Evolutionary conservation across 2,888 invertebrate genomes (phyloP).

Genomic region (Amphiduros pacificus): DNA sequence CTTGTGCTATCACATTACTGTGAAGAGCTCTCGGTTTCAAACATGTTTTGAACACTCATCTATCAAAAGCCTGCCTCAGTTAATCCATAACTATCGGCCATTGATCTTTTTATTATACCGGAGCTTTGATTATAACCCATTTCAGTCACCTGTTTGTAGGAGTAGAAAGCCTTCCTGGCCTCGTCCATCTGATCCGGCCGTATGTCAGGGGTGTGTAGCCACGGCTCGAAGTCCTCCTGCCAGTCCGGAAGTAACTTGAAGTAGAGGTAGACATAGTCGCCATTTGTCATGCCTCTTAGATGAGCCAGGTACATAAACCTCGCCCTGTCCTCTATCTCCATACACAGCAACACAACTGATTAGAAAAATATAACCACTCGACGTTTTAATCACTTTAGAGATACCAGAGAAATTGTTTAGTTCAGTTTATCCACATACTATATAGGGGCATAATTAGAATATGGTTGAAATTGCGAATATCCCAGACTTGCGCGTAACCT

Average conservation of each 20-base stretch:
- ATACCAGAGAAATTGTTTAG: too few species aligned
- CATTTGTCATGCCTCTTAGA: slow-evolving; percentile 24
- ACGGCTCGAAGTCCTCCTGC: slow-evolving; percentile 1
- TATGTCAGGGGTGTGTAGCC: neutral
- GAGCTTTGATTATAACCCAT: too few species aligned
- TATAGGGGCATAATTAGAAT: too few species aligned
- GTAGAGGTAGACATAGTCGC: slow-evolving; percentile 28
- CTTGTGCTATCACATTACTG: too few species aligned
- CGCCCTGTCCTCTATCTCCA: slow-evolving; percentile 4
- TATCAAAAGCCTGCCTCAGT: too few species aligned
- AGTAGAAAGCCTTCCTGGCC: neutral
- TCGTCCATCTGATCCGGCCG: neutral
- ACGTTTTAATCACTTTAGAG: neutral
- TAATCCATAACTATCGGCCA: too few species aligned
- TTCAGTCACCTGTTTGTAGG: slow-evolving; percentile 4
- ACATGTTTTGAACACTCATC: too few species aligned
- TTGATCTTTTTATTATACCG: too few species aligned
- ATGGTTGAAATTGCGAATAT: too few species aligned
- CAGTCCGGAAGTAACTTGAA: slow-evolving; percentile 18
- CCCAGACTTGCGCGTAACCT: too few species aligned
- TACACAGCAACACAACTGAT: slow-evolving; percentile 28
- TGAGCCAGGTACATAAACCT: slow-evolving; percentile 22
- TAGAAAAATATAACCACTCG: neutral
- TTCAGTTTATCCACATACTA: too few species aligned
- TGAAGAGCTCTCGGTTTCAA: too few species aligned